Base-by-base conservation (phyloP, 64 coral and sea anemone genomes). In the Orbicella faveolata region DNA sequence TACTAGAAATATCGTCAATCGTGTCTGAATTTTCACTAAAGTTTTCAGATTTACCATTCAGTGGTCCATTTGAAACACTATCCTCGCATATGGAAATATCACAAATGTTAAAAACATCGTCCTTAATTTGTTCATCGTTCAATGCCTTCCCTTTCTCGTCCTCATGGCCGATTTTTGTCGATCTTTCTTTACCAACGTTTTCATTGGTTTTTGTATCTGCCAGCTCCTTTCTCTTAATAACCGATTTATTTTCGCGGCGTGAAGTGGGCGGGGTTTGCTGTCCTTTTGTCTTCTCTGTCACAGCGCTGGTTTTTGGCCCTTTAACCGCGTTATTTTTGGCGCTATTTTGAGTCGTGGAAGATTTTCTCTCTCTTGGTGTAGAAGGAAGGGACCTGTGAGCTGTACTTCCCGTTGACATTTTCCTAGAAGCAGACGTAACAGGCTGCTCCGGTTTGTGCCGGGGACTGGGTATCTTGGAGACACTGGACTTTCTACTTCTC, bases 351-450 rank as follows among this genome's bases (percentile, higher is more conserved):
- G 64, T 30, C 15, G 37, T 72, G 9, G 82, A 85, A n/a, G 82
- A 72, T 15, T 85, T 85, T 21, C 65, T 52, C n/a, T 85, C 82
- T 52, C 66, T 65, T 52, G 82, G 82, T 23, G 82, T 85, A 2
- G 82, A 73, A 6, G 82, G 82, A 11, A 85, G 52, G 21, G 82
- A 44, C 23, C 82, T 85, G 41, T 30, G 82, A 6, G 34, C 78
- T 36, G 36, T 54, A 39, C 36, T 15, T 72, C 63, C 82, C 73
- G 82, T 85, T 25, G 82, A 73, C 9, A 68, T 25, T 53, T 85
- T 85, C 63, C 64, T 51, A 15, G 64, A 25, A 9, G n/a, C 64
- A 61, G 19, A 63, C n/a, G 63, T 26, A 15, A 15, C 81, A 61
- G 19, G 81, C 25, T 85, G 64, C 51, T 68, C 63, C 37, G 65